Conservation (phyloP, 2,888 invertebrate genomes). For the Andrena minutula region DNA sequence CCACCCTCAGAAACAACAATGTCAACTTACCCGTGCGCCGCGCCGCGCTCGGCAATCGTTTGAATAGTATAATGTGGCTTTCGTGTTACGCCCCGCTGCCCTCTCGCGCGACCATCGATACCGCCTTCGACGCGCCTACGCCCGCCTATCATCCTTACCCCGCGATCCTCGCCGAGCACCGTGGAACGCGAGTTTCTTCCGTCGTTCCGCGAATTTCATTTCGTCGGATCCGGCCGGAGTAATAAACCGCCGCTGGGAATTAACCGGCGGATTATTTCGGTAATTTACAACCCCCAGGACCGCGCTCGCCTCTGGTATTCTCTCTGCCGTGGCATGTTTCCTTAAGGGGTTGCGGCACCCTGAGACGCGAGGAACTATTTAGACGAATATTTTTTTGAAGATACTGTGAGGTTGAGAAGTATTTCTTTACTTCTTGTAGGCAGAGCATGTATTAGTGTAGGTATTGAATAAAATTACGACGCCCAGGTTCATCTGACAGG, state of each 20-base stretch:
- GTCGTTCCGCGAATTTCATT: slow-evolving; percentile 79
- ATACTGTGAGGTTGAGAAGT: too few relatives aligned
- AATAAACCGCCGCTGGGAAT: slow-evolving; percentile 80
- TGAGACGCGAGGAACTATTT: not conserved
- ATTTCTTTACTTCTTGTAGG: too few relatives aligned
- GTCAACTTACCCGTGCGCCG: slow-evolving; percentile 80
- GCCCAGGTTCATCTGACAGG: too few relatives aligned
- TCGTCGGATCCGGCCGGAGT: slow-evolving; percentile 77
- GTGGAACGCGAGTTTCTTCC: slow-evolving; percentile 8
- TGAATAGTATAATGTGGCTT: slow-evolving; percentile 82
- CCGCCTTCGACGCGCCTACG: slow-evolving; percentile 3
- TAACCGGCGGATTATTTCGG: slow-evolving; percentile 81
- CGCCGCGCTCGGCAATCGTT: slow-evolving; percentile 76
- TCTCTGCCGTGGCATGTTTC: slow-evolving; percentile 71
- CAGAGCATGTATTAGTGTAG: too few relatives aligned
- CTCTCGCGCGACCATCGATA: slow-evolving; percentile 32
- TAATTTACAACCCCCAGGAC: slow-evolving; percentile 80
- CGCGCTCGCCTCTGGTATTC: slow-evolving; percentile 68
- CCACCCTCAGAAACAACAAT: slow-evolving; percentile 83
- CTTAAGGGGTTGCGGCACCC: not conserved
- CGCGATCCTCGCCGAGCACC: not conserved
- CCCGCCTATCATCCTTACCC: not conserved
- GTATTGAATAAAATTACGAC: too few relatives aligned
- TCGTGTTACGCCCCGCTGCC: slow-evolving; percentile 72
- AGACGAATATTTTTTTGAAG: not conserved